Conservation (phyloP, 1,140 invertebrate species). For the Zaprionus vittiger region DNA sequence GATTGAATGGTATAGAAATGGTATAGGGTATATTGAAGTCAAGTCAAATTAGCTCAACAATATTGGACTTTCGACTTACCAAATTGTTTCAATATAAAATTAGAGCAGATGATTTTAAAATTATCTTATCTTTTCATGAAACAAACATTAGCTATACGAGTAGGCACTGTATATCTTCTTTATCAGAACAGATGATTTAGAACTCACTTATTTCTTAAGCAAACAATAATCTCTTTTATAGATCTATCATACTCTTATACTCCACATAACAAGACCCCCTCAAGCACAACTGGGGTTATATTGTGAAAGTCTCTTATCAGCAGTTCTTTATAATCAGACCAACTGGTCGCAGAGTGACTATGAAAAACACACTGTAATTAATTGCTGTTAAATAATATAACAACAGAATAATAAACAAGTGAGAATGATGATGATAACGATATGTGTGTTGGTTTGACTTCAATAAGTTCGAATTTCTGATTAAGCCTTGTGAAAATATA, state of each 20-base stretch:
- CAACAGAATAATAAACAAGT: background rate
- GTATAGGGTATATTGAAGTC: background rate
- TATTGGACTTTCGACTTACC: background rate
- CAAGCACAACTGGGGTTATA: conserved; percentile 14
- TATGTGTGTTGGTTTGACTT: background rate
- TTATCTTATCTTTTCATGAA: background rate
- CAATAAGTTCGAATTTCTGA: background rate
- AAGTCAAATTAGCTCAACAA: background rate
- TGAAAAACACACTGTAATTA: conserved; percentile 13
- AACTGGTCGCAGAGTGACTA: no score
- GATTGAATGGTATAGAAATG: background rate
- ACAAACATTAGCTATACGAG: background rate
- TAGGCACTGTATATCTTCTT: background rate
- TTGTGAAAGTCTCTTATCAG: conserved; percentile 29
- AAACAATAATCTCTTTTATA: background rate
- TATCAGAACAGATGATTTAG: background rate
- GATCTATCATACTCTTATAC: background rate
- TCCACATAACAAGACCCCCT: background rate
- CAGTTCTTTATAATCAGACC: background rate
- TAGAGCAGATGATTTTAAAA: background rate
- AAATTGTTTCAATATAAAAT: background rate
- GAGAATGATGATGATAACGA: background rate
- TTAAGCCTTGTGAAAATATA: background rate
- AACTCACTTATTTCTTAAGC: background rate
- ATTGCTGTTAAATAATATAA: background rate